These are phyloP conservation scores for Nineta flava DNA, from an alignment of 2,888 invertebrate species.

Conservation along the genomic window DNA sequence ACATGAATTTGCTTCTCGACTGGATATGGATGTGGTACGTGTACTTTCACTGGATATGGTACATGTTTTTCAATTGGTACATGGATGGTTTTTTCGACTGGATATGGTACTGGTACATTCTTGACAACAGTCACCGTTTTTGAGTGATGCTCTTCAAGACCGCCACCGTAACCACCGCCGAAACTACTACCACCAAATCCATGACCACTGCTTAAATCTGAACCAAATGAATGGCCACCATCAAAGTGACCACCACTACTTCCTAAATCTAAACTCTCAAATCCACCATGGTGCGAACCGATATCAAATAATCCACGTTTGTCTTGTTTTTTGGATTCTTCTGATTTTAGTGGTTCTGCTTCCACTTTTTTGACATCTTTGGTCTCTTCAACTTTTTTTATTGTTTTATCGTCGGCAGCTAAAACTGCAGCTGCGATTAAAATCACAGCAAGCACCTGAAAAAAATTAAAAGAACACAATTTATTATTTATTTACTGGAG, in stretches of 20 bases:
- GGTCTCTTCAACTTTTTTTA: slow-evolving; percentile 22
- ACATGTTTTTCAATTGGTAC: slow-evolving; percentile 33
- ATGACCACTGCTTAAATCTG: background rate
- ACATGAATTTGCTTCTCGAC: slow-evolving; percentile 46
- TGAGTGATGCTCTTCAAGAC: slow-evolving; percentile 8
- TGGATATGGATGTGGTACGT: slow-evolving; percentile 38
- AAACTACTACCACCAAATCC: slow-evolving; percentile 3
- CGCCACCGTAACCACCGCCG: background rate
- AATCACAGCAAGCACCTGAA: slow-evolving; percentile 13
- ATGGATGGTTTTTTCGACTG: slow-evolving; percentile 49
- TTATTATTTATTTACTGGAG: background rate
- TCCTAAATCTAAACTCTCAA: slow-evolving; percentile 17
- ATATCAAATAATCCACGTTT: slow-evolving; percentile 37
- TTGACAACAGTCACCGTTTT: slow-evolving; percentile 39
- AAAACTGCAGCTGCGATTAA: slow-evolving; percentile 24
- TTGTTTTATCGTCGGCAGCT: slow-evolving; percentile 39
- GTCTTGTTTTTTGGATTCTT: slow-evolving; percentile 30
- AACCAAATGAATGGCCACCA: slow-evolving; percentile 10
- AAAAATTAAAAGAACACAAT: slow-evolving; percentile 22
- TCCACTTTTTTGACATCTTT: too few species aligned
- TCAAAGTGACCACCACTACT: slow-evolving; percentile 14
- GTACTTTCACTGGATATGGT: slow-evolving; percentile 23
- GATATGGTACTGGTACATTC: slow-evolving; percentile 45
- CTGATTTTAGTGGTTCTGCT: too few species aligned
- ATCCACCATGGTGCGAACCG: slow-evolving; percentile 27